A percentile compares a stretch with the other conserved stretches of the same genome.
These are phyloP conservation scores for Leptinotarsa defecta DNA, from an alignment of 1,140 invertebrate species.

Conservation along the genomic window DNA sequence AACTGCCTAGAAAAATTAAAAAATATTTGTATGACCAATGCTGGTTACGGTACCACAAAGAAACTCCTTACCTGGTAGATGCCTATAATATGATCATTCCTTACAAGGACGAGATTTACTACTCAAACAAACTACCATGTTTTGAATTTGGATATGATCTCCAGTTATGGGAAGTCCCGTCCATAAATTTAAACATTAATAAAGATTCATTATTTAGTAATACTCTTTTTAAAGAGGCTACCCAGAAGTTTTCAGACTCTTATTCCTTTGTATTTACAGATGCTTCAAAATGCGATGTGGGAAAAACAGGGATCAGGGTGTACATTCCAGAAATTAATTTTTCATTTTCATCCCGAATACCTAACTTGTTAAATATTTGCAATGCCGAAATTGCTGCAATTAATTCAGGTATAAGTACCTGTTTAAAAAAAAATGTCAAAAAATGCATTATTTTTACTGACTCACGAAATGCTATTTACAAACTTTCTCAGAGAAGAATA, in stretches of 20 bases:
- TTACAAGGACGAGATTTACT: not conserved
- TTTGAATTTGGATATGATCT: not conserved
- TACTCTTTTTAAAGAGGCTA: not conserved
- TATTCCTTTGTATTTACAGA: not conserved
- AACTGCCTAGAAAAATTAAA: slow-evolving; percentile 5
- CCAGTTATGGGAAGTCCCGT: not conserved
- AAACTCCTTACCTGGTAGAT: slow-evolving; percentile 11
- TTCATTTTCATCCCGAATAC: not conserved
- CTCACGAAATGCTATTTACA: slow-evolving; percentile 28
- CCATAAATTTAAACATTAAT: not conserved
- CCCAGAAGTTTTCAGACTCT: not conserved
- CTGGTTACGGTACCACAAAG: not conserved
- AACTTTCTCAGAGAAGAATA: slow-evolving; percentile 12
- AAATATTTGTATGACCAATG: not conserved
- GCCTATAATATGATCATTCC: not conserved
- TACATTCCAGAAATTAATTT: not conserved
- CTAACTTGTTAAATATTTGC: not conserved
- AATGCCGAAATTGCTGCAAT: slow-evolving; percentile 33
- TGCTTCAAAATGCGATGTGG: not conserved
- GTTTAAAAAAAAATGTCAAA: slow-evolving; percentile 27
- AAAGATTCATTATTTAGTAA: not conserved
- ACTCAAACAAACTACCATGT: not conserved
- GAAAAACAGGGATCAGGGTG: not conserved
- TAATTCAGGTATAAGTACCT: not conserved
- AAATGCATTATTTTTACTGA: slow-evolving; percentile 32